Evolutionary conservation across 2,797 vertebrate species (phyloP), one percentile per base, ranked within the genome.

Genomic region (Mormyrus proboscirostris): DNA sequence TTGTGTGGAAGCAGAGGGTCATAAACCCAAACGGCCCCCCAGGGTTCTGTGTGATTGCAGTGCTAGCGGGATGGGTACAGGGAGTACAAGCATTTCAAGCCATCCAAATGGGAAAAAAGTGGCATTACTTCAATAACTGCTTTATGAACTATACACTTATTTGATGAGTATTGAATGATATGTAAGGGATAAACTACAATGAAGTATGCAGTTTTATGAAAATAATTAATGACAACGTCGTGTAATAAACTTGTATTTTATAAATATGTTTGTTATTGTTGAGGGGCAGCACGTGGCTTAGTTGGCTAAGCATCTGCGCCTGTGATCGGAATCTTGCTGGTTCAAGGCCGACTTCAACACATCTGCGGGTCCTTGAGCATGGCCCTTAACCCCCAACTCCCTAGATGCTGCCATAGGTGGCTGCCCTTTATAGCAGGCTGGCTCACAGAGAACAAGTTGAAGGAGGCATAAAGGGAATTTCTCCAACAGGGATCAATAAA

Each of bases 1-100:
- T 89, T 84, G 76, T 59, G 82, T 57, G 50, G 59, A 38, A 59
- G 76, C 76, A 57, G 44, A 47, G 44, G 88, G 90, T 16, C 29
- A 29, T 88, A 86, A 88, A 59, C 16, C 10, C n/a, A 55, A 89
- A 89, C 82, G 65, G 2, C 22, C 84, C 50, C 38, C 41, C 29
- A n/a, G 55, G 22, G 79, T 79, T 69, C 38, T 82, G 38, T 65
- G 8, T 82, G 12, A 82, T 82, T 82, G 44, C 76, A 82, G 76
- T 19, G 33, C 76, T 59, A 22, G 57, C 57, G 16, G n/a, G 25
- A 22, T 33, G 22, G 29, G 33, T 76, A 19, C 14, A 1, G 16
- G 33, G 12, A 76, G 2, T 76, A 14, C 69, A 76, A 41, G 14
- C 4, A 76, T 76, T 65, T 29, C 62, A 29, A 65, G 62, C 25